phyloP scores from a whole-genome alignment of 2,888 invertebrate species.

The Lepetodrilus schrolli region DNA sequence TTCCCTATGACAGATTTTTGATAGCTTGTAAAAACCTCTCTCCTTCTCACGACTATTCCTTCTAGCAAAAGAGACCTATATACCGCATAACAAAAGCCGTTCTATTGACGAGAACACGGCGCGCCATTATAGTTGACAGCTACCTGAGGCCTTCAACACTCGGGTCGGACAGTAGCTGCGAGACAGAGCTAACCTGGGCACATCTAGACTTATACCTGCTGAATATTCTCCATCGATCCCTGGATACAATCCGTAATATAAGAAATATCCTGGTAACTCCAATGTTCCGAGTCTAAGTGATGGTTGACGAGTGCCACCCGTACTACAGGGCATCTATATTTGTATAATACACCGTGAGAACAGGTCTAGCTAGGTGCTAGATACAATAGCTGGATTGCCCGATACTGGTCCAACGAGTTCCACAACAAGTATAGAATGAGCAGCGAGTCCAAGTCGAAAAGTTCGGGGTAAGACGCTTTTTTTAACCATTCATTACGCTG shows the following conservation, averaged over 20 bases:
- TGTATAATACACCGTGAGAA: neutral
- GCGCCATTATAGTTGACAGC: conserved; percentile 17
- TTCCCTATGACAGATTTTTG: neutral
- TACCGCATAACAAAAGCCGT: conserved; percentile 9
- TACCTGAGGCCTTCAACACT: neutral
- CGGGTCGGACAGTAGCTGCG: neutral
- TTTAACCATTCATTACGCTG: conserved; percentile 15
- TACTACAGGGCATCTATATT: neutral
- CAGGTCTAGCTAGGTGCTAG: neutral
- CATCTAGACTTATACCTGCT: no score
- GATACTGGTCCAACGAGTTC: conserved; percentile 5
- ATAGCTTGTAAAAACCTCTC: neutral
- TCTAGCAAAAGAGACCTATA: neutral
- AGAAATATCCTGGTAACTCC: no score
- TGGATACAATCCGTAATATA: no score
- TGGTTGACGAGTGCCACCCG: neutral
- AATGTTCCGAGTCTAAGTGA: neutral
- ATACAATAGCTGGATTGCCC: conserved; percentile 1
- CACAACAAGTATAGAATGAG: conserved; percentile 3
- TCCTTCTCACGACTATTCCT: conserved; percentile 9
- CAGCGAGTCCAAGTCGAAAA: conserved; percentile 16
- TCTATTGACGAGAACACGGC: conserved; percentile 11
- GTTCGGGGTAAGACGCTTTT: conserved; percentile 8
- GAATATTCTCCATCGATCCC: no score
- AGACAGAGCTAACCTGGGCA: no score